phyloP scores from a whole-genome alignment of 2,888 invertebrate genomes.

The Microchrysa polita region DNA sequence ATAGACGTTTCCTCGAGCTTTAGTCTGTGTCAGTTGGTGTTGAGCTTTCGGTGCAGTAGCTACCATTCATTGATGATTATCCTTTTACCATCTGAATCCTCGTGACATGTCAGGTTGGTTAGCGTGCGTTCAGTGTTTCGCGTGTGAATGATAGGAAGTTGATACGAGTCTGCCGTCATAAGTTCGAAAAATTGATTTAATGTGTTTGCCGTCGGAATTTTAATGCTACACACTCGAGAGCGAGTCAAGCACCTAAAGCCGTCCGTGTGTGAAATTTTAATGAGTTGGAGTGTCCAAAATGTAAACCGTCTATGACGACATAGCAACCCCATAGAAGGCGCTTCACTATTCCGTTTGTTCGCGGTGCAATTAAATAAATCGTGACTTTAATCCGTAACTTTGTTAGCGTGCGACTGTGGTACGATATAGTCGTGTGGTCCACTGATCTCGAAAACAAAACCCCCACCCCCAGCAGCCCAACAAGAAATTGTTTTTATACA shows the following conservation, averaged over 20 bases:
- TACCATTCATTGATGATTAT: neutral
- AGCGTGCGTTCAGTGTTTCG: slow-evolving; percentile 18
- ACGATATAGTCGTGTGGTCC: neutral
- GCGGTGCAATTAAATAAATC: slow-evolving; percentile 32
- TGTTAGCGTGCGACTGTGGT: neutral
- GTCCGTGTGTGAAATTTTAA: slow-evolving; percentile 7
- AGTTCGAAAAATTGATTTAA: neutral
- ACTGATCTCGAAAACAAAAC: slow-evolving; percentile 14
- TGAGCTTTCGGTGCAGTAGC: slow-evolving; percentile 29
- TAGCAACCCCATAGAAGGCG: slow-evolving; percentile 3
- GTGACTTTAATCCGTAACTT: slow-evolving; percentile 11
- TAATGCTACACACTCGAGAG: neutral
- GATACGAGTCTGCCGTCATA: neutral
- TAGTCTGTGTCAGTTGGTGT: slow-evolving; percentile 16
- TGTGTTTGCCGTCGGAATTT: neutral
- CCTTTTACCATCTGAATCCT: neutral
- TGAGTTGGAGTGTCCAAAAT: neutral
- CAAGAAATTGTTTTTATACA: slow-evolving; percentile 3
- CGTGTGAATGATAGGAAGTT: neutral
- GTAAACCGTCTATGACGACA: slow-evolving; percentile 4
- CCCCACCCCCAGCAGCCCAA: neutral
- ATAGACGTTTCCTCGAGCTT: slow-evolving; percentile 15
- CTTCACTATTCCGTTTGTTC: neutral
- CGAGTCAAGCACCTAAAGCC: neutral
- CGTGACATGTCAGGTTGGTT: neutral